Evolutionary conservation across 2,888 invertebrate species (phyloP), one percentile per base, ranked within the genome.

Genomic region (Gisinianus flammeolus): DNA sequence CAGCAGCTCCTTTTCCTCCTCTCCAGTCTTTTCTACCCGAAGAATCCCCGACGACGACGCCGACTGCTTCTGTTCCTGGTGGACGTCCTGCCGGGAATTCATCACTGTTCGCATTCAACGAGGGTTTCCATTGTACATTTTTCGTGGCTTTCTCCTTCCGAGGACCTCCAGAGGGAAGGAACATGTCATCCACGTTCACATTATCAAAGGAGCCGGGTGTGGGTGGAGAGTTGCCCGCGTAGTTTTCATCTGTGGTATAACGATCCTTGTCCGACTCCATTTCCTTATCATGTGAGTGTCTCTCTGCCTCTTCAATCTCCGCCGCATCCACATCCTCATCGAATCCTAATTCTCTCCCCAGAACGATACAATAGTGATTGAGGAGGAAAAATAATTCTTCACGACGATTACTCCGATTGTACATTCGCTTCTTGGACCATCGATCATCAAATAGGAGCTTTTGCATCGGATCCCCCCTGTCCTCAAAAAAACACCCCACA

Each of bases 341-440:
- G 24, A 76, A 69, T 2, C 76, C 79, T 22, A 79, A 33, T 35
- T 79, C 76, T 28, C 62, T 58, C 4, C 79, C 79, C 2, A 73
- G 58, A 3, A 69, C 22, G 1, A 79, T 28, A 30, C 58, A 72
- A 54, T 79, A 79, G n/a, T 69, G 69, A 58, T 79, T 76, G 24
- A 79, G 73, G n/a, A 79, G 62, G 16, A 28, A 35, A 30, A 79
- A 76, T 16, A 79, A 31, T 33, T 79, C 79, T 54, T 75, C 75
- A 0, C 79, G 76, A 2, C 79, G 54, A 24, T 68, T 66, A 44
- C 68, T 70, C 28, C 67, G 64, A 22, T 71, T 71, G 33, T 67
- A 31, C 35, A 44, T 31, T 16, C 76, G 52, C 54, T 71, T 72
- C n/a, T 64, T 66, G 28, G 72, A 66, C 35, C 69, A 76, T 0